Evolutionary conservation across 2,888 invertebrate species (phyloP).

Genomic region (Cabera pusaria): DNA sequence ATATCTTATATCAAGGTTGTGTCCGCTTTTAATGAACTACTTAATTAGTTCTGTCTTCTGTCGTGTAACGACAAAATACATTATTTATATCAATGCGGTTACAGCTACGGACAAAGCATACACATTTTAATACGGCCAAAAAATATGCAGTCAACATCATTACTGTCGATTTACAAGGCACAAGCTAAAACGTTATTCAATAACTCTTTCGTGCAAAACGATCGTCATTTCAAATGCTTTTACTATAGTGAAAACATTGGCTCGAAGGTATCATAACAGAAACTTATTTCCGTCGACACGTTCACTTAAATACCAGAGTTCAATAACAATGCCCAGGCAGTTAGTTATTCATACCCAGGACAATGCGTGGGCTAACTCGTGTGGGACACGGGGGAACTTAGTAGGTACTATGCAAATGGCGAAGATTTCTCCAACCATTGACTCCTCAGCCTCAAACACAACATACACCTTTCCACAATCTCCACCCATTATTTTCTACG

Average conservation of each 20-base stretch:
- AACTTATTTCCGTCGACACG: conserved; percentile 27
- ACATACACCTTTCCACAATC: conserved; percentile 3
- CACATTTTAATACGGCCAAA: too few species aligned
- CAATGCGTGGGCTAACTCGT: conserved; percentile 49
- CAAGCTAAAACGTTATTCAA: background rate
- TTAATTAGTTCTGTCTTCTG: too few species aligned
- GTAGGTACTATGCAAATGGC: conserved; percentile 56
- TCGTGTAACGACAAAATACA: too few species aligned
- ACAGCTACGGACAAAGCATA: too few species aligned
- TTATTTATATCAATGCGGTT: too few species aligned
- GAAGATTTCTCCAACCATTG: conserved; percentile 52
- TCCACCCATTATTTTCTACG: conserved; percentile 45
- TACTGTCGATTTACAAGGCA: background rate
- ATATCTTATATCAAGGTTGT: too few species aligned
- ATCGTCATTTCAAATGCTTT: conserved; percentile 22
- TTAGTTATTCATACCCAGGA: conserved; percentile 44
- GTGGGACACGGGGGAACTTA: conserved; percentile 53
- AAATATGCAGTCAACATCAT: too few species aligned
- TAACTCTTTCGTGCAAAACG: conserved; percentile 1
- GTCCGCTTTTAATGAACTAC: too few species aligned
- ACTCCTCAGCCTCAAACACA: conserved; percentile 13
- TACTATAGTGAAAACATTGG: conserved; percentile 17
- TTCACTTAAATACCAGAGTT: conserved; percentile 33
- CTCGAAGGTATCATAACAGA: conserved; percentile 18
- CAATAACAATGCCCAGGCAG: conserved; percentile 42